Evolutionary conservation across 92 coral and sea anemone genomes (phyloP).

Genomic region (Paramuricea clavata): DNA sequence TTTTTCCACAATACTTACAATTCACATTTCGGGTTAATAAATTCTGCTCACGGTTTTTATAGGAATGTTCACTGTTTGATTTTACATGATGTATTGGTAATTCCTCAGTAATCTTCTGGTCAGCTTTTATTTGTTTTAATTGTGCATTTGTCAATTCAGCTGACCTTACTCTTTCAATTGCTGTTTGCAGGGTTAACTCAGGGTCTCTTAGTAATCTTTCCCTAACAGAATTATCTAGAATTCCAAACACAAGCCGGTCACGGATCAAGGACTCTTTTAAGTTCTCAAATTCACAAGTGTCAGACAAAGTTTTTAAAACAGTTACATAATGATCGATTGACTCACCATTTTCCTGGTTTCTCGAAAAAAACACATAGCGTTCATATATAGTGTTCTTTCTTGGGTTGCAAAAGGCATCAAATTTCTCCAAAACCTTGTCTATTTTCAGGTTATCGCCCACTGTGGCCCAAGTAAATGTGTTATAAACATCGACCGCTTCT

Average conservation of each 20-base stretch:
- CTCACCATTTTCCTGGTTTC: slow-evolving; percentile 60
- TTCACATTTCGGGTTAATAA: slow-evolving; percentile 29
- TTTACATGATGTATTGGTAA: slow-evolving; percentile 32
- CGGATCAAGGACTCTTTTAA: slow-evolving; percentile 68
- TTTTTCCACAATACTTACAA: slow-evolving; percentile 60
- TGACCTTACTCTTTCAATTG: slow-evolving; percentile 52
- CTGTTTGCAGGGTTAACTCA: slow-evolving; percentile 56
- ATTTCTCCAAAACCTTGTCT: slow-evolving; percentile 59
- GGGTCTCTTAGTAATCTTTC: slow-evolving; percentile 68
- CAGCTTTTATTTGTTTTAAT: slow-evolving; percentile 60
- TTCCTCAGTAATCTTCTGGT: slow-evolving; percentile 52
- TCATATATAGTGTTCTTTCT: slow-evolving; percentile 63
- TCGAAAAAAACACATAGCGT: slow-evolving; percentile 57
- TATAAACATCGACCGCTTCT: slow-evolving; percentile 62
- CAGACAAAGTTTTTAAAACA: slow-evolving; percentile 45
- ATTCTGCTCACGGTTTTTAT: slow-evolving; percentile 28
- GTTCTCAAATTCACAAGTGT: slow-evolving; percentile 61
- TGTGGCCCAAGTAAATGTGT: slow-evolving; percentile 52
- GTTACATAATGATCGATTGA: slow-evolving; percentile 64
- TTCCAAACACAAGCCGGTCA: slow-evolving; percentile 65
- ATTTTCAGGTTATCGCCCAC: slow-evolving; percentile 52
- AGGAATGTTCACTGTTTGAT: slow-evolving; percentile 19
- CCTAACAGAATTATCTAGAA: slow-evolving; percentile 57
- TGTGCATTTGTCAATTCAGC: slow-evolving; percentile 62
- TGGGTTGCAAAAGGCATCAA: slow-evolving; percentile 58